phyloP scores from a whole-genome alignment of 2,888 invertebrate species.

The Andrena flavipes region DNA sequence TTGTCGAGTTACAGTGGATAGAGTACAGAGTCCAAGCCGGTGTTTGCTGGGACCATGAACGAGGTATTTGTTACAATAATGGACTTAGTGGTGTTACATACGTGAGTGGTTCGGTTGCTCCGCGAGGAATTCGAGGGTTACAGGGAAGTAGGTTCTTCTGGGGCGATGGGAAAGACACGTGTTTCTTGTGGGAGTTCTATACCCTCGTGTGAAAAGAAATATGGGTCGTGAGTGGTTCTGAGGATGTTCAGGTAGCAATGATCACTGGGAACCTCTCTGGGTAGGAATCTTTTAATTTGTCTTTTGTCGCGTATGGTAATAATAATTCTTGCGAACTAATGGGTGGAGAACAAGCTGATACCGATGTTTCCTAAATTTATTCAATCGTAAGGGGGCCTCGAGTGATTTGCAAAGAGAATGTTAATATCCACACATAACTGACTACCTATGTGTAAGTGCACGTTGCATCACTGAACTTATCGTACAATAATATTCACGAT shows the following conservation, averaged over 20 bases:
- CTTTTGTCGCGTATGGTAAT: no score
- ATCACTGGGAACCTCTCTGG: background rate
- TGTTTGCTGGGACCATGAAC: slow-evolving; percentile 14
- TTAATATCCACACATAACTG: no score
- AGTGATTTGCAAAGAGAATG: no score
- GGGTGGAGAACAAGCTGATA: no score
- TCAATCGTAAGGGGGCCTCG: no score
- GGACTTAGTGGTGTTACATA: background rate
- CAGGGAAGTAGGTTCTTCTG: background rate
- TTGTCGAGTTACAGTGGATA: background rate
- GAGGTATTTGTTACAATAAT: slow-evolving; percentile 26
- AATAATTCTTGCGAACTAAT: no score
- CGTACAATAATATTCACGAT: no score
- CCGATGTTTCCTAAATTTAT: no score
- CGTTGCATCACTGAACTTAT: no score
- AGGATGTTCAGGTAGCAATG: background rate
- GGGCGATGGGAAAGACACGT: slow-evolving; percentile 7
- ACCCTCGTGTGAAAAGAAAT: background rate
- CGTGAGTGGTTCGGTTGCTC: background rate
- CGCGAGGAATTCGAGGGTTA: background rate
- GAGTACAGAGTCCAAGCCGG: no score
- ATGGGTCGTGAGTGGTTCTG: background rate
- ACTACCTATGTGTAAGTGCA: no score
- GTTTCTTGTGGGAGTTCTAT: background rate
- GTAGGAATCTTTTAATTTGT: no score